Evolutionary conservation across 2,888 invertebrate species (phyloP).

Genomic region (Lymantria dispar): DNA sequence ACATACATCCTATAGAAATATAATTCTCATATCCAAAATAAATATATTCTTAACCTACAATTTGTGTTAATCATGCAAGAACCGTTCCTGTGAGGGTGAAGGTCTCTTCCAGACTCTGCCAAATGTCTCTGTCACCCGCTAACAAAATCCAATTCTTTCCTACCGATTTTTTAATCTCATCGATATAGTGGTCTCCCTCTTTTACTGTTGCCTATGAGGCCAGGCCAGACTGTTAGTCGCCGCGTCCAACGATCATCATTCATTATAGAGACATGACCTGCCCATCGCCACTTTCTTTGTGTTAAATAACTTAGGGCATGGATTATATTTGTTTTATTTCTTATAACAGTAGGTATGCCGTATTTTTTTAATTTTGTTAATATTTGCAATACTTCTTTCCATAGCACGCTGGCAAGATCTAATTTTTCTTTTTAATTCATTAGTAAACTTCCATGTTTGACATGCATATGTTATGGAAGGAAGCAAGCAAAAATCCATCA

Average conservation of each 20-base stretch:
- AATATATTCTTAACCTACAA: too few species aligned
- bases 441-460: constrained; percentile 2
- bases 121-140: not conserved
- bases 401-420: constrained; percentile 1
- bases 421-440: constrained; percentile 4
- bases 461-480: constrained; percentile 2
- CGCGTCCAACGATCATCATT: constrained; percentile 4
- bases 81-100: constrained; percentile 1
- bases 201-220: not conserved
- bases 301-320: not conserved
- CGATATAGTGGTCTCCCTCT: not conserved
- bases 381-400: constrained; percentile 5
- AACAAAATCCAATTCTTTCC: not conserved
- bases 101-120: not conserved
- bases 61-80: too few species aligned
- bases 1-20: too few species aligned
- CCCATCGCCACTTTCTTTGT: constrained; percentile 2
- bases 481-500: not conserved
- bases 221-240: constrained; percentile 1
- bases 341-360: not conserved
- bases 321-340: not conserved
- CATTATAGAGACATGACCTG: constrained; percentile 1
- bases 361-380: constrained; percentile 1
- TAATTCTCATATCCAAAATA: too few species aligned
- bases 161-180: not conserved